Conservation (phyloP, 1,140 invertebrate genomes). For the Pinna nobilis region DNA sequence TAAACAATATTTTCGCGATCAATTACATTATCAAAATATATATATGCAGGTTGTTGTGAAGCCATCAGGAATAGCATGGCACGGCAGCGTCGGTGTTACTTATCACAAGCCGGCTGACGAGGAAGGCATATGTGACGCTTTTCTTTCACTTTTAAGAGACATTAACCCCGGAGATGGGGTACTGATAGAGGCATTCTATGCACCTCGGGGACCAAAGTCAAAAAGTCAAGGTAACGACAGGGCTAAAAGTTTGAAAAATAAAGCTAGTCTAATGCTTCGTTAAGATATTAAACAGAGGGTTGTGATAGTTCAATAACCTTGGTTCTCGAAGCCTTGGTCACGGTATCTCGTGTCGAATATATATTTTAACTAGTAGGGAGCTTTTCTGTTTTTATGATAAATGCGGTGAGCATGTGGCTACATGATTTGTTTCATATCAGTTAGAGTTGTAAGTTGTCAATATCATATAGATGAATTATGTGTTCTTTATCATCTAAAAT, state of each 20-base stretch:
- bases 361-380: no score
- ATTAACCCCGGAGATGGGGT: conserved; percentile 45
- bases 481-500: no score
- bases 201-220: conserved; percentile 3
- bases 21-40: neutral
- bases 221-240: neutral
- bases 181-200: conserved; percentile 50
- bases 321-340: no score
- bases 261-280: neutral
- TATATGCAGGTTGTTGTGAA: conserved; percentile 58
- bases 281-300: no score
- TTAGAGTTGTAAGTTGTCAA: no score
- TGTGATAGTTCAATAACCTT: no score
- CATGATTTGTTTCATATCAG: no score
- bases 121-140: conserved; percentile 30
- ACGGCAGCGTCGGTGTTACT: conserved; percentile 50
- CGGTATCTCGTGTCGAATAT: no score
- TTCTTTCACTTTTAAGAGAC: conserved; percentile 23
- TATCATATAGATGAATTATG: no score
- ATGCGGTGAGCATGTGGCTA: no score
- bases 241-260: neutral
- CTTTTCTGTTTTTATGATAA: no score
- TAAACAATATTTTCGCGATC: no score
- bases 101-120: conserved; percentile 38
- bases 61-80: conserved; percentile 52